Evolutionary conservation across 2,113 vertebrate species (phyloP).

Genomic region (Esox niger): DNA sequence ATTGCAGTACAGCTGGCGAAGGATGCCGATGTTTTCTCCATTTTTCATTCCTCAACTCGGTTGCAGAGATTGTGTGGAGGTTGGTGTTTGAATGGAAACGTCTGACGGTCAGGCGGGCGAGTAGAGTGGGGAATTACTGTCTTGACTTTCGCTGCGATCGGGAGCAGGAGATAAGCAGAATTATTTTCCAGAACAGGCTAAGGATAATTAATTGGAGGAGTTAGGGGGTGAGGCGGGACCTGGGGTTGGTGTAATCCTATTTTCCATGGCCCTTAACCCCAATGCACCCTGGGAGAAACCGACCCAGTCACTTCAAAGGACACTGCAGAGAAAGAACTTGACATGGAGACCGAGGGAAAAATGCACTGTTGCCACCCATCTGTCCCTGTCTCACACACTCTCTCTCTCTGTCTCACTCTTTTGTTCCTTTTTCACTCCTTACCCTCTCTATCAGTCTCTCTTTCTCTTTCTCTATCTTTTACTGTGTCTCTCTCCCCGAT

Average conservation of each 20-base stretch:
- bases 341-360: slow-evolving; percentile 19
- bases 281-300: slow-evolving; percentile 26
- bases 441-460: background rate
- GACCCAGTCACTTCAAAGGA: slow-evolving; percentile 45
- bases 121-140: slow-evolving; percentile 23
- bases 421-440: background rate
- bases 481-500: slow-evolving; percentile 1
- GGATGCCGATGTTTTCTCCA: background rate
- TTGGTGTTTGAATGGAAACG: slow-evolving; percentile 19
- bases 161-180: slow-evolving; percentile 38
- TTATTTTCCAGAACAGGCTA: slow-evolving; percentile 54
- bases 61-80: slow-evolving; percentile 22
- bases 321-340: slow-evolving; percentile 16
- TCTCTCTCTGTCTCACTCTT: slow-evolving; percentile 1
- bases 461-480: background rate
- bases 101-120: slow-evolving; percentile 1
- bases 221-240: background rate
- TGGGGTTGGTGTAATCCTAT: slow-evolving; percentile 48
- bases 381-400: background rate
- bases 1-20: slow-evolving; percentile 21
- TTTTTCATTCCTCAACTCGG: slow-evolving; percentile 3
- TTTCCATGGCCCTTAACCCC: slow-evolving; percentile 42
- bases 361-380: slow-evolving; percentile 6
- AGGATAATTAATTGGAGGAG: slow-evolving; percentile 63
- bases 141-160: slow-evolving; percentile 14